phyloP scores from a whole-genome alignment of 64 coral and sea anemone species.

The Acropora tenuis region DNA sequence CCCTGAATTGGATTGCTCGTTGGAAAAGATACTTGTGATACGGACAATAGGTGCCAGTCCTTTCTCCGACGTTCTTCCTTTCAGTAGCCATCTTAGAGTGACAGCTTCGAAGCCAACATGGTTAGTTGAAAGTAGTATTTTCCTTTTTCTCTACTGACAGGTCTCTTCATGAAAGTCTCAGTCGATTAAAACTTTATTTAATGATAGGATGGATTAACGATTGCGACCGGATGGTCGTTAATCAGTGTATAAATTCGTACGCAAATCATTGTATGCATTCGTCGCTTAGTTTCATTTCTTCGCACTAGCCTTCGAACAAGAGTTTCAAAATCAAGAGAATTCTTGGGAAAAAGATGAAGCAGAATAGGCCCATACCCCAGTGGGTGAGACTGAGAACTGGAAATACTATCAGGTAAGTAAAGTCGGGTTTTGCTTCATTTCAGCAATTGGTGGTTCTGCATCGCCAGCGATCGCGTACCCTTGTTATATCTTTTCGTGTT shows the following conservation, averaged over 20 bases:
- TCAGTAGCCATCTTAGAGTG: conserved; percentile 54
- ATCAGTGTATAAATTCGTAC: background rate
- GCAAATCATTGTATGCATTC: background rate
- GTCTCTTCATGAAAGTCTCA: background rate
- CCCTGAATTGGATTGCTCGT: too few species aligned
- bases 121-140: conserved; percentile 60
- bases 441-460: background rate
- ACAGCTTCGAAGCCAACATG: conserved; percentile 48
- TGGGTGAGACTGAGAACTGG: conserved; percentile 98
- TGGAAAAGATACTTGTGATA: background rate
- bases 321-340: conserved; percentile 90
- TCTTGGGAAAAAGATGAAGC: conserved; percentile 96
- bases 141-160: background rate
- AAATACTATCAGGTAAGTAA: conserved; percentile 85
- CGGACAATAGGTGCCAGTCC: background rate
- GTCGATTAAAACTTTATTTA: background rate
- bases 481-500: too few species aligned
- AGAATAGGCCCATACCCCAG: conserved; percentile 96
- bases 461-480: too few species aligned
- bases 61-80: background rate
- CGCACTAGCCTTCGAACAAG: conserved; percentile 88
- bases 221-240: conserved; percentile 50
- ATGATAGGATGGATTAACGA: background rate
- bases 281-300: background rate
- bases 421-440: background rate